phyloP scores from a whole-genome alignment of 2,888 invertebrate species.

The Saturnia pavonia region DNA sequence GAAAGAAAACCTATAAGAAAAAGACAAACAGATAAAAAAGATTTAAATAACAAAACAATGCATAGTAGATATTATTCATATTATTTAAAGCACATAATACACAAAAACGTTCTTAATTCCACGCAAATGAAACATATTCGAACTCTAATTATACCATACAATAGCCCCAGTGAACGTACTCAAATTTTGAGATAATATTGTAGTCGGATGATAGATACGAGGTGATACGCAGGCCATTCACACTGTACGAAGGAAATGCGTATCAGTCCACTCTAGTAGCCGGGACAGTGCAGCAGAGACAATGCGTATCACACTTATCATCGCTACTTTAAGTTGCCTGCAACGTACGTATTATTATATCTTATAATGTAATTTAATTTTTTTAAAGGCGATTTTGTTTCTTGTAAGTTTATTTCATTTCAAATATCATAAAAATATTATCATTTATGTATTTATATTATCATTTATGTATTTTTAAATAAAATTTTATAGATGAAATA shows the following conservation, averaged over 20 bases:
- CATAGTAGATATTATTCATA: no score
- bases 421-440: neutral
- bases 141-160: neutral
- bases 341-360: conserved; percentile 46
- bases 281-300: conserved; percentile 34
- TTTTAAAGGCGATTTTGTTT: neutral
- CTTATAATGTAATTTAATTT: neutral
- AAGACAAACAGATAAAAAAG: neutral
- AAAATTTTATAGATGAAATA: no score
- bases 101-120: neutral
- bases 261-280: conserved; percentile 42
- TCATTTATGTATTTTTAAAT: no score
- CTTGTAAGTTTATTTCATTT: neutral
- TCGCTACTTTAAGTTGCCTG: conserved; percentile 41
- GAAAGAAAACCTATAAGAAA: neutral
- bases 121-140: conserved; percentile 9
- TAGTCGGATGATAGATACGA: conserved; percentile 25
- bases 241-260: conserved; percentile 55
- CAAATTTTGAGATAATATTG: conserved; percentile 23
- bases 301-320: conserved; percentile 33
- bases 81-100: conserved; percentile 3
- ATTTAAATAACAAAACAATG: neutral
- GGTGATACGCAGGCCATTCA: conserved; percentile 65
- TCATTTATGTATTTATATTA: no score
- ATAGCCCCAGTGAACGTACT: conserved; percentile 19